These are phyloP conservation scores for Cyclophora punctaria DNA, from an alignment of 2,888 invertebrate species.

Conservation along the genomic window DNA sequence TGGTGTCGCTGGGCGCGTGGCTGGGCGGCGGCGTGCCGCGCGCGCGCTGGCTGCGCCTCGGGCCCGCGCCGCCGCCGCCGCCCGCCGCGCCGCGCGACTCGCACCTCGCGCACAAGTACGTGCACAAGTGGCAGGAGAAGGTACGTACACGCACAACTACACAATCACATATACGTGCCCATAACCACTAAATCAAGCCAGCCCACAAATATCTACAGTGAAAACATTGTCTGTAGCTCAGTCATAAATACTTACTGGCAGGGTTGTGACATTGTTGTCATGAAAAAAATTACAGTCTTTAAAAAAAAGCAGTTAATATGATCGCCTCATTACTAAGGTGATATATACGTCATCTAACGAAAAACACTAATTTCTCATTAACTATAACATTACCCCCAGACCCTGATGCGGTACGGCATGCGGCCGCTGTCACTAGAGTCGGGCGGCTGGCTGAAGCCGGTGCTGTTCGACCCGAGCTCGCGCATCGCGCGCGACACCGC, in stretches of 20 bases:
- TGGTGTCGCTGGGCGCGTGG: conserved; percentile 73
- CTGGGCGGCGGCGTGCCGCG: conserved; percentile 58
- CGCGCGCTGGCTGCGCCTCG: conserved; percentile 54
- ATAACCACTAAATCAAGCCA: too few species aligned
- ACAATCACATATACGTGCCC: too few species aligned
- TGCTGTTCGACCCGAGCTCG: conserved; percentile 94
- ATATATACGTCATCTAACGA: too few species aligned
- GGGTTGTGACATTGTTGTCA: too few species aligned
- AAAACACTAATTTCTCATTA: too few species aligned
- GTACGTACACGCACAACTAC: conserved; percentile 22
- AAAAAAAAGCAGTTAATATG: too few species aligned
- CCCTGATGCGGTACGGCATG: conserved; percentile 66
- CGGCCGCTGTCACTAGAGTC: conserved; percentile 78
- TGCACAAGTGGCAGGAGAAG: conserved; percentile 58
- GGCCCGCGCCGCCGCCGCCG: conserved; percentile 19
- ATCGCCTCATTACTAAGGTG: too few species aligned
- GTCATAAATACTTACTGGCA: too few species aligned
- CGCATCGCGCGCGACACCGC: conserved; percentile 91
- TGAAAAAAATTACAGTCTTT: too few species aligned
- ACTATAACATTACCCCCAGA: conserved; percentile 25
- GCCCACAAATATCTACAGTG: too few species aligned
- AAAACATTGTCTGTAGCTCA: too few species aligned
- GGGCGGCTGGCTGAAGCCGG: conserved; percentile 91
- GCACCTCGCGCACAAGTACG: conserved; percentile 58
- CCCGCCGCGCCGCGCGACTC: conserved; percentile 35